Conservation (phyloP, 2,113 vertebrate genomes). For the Parus major region DNA sequence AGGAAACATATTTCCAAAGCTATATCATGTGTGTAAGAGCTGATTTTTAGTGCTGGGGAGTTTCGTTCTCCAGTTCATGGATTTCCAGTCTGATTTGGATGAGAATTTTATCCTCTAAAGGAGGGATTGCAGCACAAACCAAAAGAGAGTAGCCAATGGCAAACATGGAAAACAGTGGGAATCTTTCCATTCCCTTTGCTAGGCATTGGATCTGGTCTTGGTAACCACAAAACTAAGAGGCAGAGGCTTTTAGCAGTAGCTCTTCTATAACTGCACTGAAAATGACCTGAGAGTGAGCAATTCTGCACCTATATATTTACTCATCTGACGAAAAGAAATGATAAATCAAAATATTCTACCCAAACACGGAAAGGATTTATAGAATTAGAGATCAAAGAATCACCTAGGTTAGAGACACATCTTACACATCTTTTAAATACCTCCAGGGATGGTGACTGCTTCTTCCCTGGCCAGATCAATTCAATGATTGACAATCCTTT, state of each 20-base stretch:
- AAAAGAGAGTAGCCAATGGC: neutral
- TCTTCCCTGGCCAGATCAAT: neutral
- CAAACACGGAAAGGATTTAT: neutral
- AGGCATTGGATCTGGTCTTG: neutral
- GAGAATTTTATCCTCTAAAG: neutral
- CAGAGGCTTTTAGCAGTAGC: neutral
- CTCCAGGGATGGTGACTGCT: neutral
- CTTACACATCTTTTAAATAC: neutral
- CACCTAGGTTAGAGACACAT: neutral
- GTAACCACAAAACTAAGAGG: neutral
- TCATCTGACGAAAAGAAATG: neutral
- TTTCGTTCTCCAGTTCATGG: neutral
- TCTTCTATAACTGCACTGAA: neutral
- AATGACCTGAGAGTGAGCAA: neutral
- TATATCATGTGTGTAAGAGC: neutral
- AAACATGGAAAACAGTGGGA: neutral
- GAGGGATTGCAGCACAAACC: neutral
- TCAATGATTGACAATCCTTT: neutral
- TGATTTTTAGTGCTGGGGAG: neutral
- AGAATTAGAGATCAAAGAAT: neutral
- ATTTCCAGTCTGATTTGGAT: neutral
- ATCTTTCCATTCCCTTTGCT: neutral
- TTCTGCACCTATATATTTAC: neutral
- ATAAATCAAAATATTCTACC: neutral
- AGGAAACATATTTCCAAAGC: neutral